These are phyloP conservation scores for Caenorhabditis japonica DNA, from an alignment of 2,888 invertebrate genomes.

Conservation along the genomic window DNA sequence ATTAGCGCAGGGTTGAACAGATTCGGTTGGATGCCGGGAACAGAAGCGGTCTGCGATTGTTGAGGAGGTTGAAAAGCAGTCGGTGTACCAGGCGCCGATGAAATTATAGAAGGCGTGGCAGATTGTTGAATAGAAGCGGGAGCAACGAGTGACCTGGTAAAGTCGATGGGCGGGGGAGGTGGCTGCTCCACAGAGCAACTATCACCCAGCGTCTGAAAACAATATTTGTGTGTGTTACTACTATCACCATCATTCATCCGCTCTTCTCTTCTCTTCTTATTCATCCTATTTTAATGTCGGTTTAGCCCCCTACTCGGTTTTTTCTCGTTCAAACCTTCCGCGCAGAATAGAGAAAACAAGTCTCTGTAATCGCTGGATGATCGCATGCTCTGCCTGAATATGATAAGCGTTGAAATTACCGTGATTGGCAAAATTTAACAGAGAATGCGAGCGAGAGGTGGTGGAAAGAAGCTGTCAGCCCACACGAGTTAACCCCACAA, in stretches of 20 bases:
- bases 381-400: conserved; percentile 1
- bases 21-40: conserved; percentile 21
- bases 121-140: conserved; percentile 16
- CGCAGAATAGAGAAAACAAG: conserved; percentile 12
- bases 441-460: not conserved
- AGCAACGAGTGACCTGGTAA: conserved; percentile 22
- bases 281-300: no score
- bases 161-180: conserved; percentile 43
- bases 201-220: conserved; percentile 49
- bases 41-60: conserved; percentile 17
- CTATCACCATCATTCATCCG: no score
- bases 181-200: conserved; percentile 49
- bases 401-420: conserved; percentile 22
- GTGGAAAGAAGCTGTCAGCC: conserved; percentile 5
- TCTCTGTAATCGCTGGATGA: conserved; percentile 9
- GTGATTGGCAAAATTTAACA: conserved; percentile 31
- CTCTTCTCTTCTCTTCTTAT: no score
- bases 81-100: conserved; percentile 30
- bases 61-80: conserved; percentile 44
- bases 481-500: conserved; percentile 30
- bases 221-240: not conserved
- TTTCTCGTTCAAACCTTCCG: conserved; percentile 11
- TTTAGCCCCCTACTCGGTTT: not conserved
- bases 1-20: conserved; percentile 64
- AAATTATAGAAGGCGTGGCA: conserved; percentile 3